Evolutionary conservation across 2,888 invertebrate species (phyloP).

Genomic region (Rutpela maculata): DNA sequence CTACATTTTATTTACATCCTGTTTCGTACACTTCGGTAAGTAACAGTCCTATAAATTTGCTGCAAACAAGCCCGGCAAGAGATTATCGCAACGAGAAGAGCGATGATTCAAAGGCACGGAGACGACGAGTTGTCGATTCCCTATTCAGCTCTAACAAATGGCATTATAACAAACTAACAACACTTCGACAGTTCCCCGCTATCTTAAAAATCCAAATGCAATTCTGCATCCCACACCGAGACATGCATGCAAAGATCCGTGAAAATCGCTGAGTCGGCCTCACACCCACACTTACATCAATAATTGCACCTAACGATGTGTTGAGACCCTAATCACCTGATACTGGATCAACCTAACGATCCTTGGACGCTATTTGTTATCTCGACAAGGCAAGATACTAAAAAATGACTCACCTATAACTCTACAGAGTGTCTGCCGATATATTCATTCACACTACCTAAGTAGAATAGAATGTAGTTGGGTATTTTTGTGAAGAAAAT

Average conservation of each 20-base stretch:
- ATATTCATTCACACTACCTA: not conserved
- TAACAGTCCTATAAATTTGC: not conserved
- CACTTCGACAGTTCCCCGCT: conserved; percentile 16
- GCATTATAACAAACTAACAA: conserved; percentile 22
- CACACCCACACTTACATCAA: conserved; percentile 63
- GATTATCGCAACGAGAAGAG: not conserved
- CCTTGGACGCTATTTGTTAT: conserved; percentile 55
- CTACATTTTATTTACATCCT: conserved; percentile 1
- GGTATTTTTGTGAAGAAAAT: too few species aligned
- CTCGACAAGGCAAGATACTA: conserved; percentile 21
- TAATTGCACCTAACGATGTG: conserved; percentile 67
- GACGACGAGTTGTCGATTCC: conserved; percentile 3
- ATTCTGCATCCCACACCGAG: conserved; percentile 29
- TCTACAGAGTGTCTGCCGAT: not conserved
- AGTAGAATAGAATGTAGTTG: too few species aligned
- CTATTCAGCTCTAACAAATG: conserved; percentile 1
- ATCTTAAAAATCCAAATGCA: conserved; percentile 27
- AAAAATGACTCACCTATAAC: not conserved
- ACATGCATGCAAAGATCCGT: conserved; percentile 42
- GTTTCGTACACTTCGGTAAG: not conserved
- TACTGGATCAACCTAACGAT: conserved; percentile 55
- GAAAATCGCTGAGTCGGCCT: conserved; percentile 35
- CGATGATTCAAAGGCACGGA: not conserved
- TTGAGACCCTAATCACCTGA: conserved; percentile 63
- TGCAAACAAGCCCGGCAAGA: not conserved